Conservation (phyloP, 2,113 vertebrate genomes). For the Trinectes maculatus region DNA sequence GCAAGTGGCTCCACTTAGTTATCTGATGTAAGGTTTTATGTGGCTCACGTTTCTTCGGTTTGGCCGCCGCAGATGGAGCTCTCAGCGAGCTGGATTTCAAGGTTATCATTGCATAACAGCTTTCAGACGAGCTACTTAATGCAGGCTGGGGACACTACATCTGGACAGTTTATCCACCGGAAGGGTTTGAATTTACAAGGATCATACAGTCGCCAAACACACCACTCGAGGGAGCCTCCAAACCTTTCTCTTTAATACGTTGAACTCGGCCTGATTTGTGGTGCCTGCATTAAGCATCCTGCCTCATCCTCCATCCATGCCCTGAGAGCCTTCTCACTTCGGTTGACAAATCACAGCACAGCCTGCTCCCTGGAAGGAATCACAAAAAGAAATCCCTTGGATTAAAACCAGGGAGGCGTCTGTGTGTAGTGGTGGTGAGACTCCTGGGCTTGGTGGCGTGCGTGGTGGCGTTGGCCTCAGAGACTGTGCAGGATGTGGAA, state of each 20-base stretch:
- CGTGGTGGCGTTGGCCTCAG: slow-evolving; percentile 30
- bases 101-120: slow-evolving; percentile 70
- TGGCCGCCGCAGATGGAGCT: slow-evolving; percentile 35
- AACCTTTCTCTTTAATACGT: slow-evolving; percentile 21
- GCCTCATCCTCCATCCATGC: slow-evolving; percentile 13
- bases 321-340: slow-evolving; percentile 12
- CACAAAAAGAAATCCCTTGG: slow-evolving; percentile 19
- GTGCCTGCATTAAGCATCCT: slow-evolving; percentile 17
- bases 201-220: slow-evolving; percentile 49
- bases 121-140: slow-evolving; percentile 54
- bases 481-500: slow-evolving; percentile 39
- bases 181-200: slow-evolving; percentile 28
- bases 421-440: slow-evolving; percentile 36
- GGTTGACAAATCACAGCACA: neutral
- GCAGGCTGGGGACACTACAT: slow-evolving; percentile 34
- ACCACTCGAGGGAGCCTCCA: slow-evolving; percentile 6
- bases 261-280: slow-evolving; percentile 17
- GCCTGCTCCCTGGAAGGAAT: slow-evolving; percentile 3
- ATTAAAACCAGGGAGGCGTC: slow-evolving; percentile 13
- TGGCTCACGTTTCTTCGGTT: slow-evolving; percentile 44
- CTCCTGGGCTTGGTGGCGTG: slow-evolving; percentile 18
- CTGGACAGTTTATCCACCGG: slow-evolving; percentile 43
- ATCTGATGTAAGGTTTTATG: slow-evolving; percentile 59
- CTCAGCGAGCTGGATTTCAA: slow-evolving; percentile 59
- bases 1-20: slow-evolving; percentile 45